Evolutionary conservation across 2,113 vertebrate species (phyloP).

Genomic region (Orcinus orca): DNA sequence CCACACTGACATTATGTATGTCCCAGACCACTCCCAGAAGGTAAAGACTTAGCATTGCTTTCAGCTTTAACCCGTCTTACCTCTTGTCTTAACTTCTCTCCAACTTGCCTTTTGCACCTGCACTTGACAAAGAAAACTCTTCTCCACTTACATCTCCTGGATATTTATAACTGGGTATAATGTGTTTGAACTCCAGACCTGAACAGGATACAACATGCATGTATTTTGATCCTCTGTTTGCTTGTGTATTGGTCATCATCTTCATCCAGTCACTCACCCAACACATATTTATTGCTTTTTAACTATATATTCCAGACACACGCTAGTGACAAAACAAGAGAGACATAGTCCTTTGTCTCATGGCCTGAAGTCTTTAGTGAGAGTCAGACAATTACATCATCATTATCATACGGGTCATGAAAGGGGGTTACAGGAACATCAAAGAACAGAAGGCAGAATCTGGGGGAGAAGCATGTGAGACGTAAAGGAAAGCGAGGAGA

Average conservation of each 20-base stretch:
- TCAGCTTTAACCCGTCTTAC: background rate
- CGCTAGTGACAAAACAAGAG: background rate
- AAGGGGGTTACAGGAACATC: background rate
- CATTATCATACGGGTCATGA: background rate
- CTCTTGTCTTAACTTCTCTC: background rate
- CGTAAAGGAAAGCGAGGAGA: background rate
- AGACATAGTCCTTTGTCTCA: background rate
- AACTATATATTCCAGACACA: background rate
- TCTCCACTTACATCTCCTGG: background rate
- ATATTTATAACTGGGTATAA: background rate
- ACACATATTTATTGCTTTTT: background rate
- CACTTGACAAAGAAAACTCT: background rate
- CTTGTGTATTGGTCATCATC: background rate
- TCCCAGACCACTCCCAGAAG: background rate
- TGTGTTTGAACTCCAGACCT: background rate
- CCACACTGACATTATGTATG: rapidly evolving
- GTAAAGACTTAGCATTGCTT: background rate
- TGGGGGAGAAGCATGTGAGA: background rate
- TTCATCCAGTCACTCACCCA: background rate
- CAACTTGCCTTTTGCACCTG: background rate
- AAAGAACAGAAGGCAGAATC: background rate
- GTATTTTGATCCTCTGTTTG: background rate
- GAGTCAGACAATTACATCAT: background rate
- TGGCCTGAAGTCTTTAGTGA: background rate
- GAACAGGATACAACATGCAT: background rate